A percentile compares a stretch with the other conserved stretches of the same genome.
Conservation (phyloP, 2,797 vertebrate species). For the Lutjanus campechanus region DNA sequence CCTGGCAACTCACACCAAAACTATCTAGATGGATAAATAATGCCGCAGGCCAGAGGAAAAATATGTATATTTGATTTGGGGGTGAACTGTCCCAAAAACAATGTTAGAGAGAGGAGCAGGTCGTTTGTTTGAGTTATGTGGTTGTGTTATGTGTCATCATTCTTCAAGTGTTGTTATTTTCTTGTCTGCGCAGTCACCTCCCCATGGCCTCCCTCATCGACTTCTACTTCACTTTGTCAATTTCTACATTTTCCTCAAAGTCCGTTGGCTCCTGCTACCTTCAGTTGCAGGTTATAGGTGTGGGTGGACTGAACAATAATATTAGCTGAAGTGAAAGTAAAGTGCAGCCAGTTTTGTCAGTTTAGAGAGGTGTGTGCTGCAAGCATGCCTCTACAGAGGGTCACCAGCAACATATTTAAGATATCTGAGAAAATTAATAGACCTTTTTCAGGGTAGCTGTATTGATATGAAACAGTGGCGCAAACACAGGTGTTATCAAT, state of each 20-base stretch:
- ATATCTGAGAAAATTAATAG: too few species aligned
- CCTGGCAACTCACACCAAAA: too few species aligned
- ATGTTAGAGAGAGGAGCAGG: not conserved
- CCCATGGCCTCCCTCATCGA: not conserved
- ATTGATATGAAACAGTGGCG: too few species aligned
- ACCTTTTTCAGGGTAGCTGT: too few species aligned
- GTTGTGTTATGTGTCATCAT: conserved; percentile 1
- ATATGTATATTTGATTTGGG: too few species aligned
- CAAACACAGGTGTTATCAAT: too few species aligned
- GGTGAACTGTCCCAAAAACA: too few species aligned
- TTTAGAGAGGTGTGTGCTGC: conserved; percentile 31
- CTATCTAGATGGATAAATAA: too few species aligned
- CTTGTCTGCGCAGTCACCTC: not conserved
- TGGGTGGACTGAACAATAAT: conserved; percentile 24
- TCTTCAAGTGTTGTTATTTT: not conserved
- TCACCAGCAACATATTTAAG: not conserved
- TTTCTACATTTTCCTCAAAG: conserved; percentile 21
- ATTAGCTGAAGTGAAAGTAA: conserved; percentile 6
- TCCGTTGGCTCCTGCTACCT: conserved; percentile 5
- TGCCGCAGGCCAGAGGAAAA: too few species aligned
- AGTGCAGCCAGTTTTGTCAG: conserved; percentile 26
- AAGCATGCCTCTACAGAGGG: conserved; percentile 20
- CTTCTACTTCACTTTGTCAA: not conserved
- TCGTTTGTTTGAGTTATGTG: not conserved
- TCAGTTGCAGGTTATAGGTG: conserved; percentile 19